These are phyloP conservation scores for Carlito syrichta DNA, from an alignment of 2,113 vertebrate genomes.

Conservation along the genomic window DNA sequence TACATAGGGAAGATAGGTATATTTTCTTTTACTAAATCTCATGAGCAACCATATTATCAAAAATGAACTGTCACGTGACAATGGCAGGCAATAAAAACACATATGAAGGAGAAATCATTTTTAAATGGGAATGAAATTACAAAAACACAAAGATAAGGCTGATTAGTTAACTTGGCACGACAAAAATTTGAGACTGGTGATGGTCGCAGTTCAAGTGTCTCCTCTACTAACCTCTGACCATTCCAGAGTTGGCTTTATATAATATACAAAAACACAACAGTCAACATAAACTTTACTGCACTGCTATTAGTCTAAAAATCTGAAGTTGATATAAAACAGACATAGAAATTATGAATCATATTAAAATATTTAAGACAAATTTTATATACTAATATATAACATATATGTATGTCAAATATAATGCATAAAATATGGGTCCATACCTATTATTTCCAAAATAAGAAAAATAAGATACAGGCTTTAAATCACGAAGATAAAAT, in stretches of 20 bases:
- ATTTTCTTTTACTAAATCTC: background rate
- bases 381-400: background rate
- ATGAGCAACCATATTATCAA: background rate
- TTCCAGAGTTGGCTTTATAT: background rate
- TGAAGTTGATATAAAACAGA: background rate
- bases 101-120: background rate
- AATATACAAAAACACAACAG: background rate
- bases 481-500: background rate
- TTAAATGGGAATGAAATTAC: background rate
- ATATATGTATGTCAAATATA: background rate
- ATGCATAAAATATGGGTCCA: background rate
- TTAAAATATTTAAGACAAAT: background rate
- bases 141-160: background rate
- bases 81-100: background rate
- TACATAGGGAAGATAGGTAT: background rate
- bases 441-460: background rate
- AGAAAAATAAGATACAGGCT: background rate
- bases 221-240: background rate
- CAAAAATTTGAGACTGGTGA: background rate
- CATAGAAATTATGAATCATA: background rate
- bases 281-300: background rate
- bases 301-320: background rate
- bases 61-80: background rate
- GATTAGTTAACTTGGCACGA: background rate
- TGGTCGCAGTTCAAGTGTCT: background rate